Evolutionary conservation across 2,888 invertebrate species (phyloP).

Genomic region (Branchinecta sandiegonensis): DNA sequence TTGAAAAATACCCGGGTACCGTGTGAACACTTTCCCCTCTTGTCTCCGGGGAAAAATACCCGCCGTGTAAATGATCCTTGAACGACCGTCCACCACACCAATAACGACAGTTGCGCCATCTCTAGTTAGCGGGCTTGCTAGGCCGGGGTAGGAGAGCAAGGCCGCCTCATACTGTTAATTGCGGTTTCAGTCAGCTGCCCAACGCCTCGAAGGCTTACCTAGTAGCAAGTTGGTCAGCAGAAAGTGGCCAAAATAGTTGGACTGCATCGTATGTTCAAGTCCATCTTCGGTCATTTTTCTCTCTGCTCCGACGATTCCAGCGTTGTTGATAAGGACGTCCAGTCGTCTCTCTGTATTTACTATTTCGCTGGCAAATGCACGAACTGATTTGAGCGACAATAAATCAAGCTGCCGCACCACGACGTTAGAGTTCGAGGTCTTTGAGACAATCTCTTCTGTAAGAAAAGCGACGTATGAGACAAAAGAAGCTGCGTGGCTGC

Average conservation of each 20-base stretch:
- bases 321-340: conserved; percentile 75
- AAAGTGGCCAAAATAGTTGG: conserved; percentile 88
- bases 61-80: no score
- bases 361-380: conserved; percentile 67
- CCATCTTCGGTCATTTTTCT: conserved; percentile 54
- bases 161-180: no score
- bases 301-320: conserved; percentile 45
- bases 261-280: conserved; percentile 75
- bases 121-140: no score
- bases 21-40: no score
- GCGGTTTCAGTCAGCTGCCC: no score
- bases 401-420: conserved; percentile 59
- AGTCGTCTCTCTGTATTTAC: conserved; percentile 53
- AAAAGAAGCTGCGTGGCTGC: no score
- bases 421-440: conserved; percentile 39
- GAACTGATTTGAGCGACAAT: conserved; percentile 57
- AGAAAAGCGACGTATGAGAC: neutral
- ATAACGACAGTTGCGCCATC: no score
- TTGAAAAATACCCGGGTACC: no score
- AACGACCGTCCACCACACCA: no score
- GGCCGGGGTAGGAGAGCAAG: no score
- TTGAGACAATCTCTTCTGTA: neutral
- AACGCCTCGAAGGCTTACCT: conserved; percentile 34
- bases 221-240: conserved; percentile 76
- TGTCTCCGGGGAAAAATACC: no score